Base-by-base conservation (phyloP, 1,140 invertebrate species). In the Sarcophaga bullata region DNA sequence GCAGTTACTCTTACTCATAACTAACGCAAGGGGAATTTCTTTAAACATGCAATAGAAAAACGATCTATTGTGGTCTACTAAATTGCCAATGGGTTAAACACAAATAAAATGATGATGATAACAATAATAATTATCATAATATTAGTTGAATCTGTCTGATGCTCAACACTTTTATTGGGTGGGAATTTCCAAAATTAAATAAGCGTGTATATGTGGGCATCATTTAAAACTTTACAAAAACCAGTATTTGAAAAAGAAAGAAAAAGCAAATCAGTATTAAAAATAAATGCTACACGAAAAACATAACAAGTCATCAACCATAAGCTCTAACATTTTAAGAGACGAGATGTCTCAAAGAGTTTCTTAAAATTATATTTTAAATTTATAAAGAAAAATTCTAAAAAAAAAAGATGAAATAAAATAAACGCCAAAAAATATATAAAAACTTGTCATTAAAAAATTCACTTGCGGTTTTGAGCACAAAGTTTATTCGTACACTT, bases 171-270 rank as follows among this genome's bases (percentile, higher is more conserved):
- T 19, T 19, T 50, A 78, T 78, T 78, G 75, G 75, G 49, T 78
- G 75, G 75, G 75, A 50, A 78, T 78, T 78, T 78, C 75, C 75
- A 78, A 78, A 49, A 52, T 25, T 78, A 50, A 17, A 9, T 50
- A 52, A 50, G 48, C 17, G 47, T 78, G 75, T 50, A 50, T 50
- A 48, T 50, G 75, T 25, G 73, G 48, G 73, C 47, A 48, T 76
- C 3, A 58, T 6, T 13, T 13, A 1, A 58, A 58, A 58, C 25
- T 62, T 62, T 19, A 68, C 17, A 68, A 19, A 78, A 78, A 78
- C 75, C 75, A 52, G 75, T 78, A 78, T 78, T 68, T 19, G 62
- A 5, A n/a, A 37, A 37, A n/a, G 10, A 58, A 58, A 58, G n/a
- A 6, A 58, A 58, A 58, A 58, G 13, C 11, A 5, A 58, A n/a